Percentiles rank a stretch among this genome's conserved stretches.
These are phyloP conservation scores for Ceratitis capitata DNA, from an alignment of 1,140 invertebrate species.

Conservation along the genomic window DNA sequence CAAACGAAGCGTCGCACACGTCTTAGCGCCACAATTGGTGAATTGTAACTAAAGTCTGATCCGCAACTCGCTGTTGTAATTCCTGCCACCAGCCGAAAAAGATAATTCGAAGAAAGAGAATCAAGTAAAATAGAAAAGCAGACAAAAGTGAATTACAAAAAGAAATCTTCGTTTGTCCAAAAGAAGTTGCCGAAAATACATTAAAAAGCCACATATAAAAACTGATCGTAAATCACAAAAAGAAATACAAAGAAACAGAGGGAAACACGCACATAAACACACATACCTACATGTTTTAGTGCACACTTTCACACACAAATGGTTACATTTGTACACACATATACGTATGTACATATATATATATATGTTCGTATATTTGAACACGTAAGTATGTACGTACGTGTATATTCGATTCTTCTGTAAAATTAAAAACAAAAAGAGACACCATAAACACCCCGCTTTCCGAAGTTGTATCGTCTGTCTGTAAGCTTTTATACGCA, in stretches of 20 bases:
- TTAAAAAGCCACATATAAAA: neutral
- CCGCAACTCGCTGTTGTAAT: neutral
- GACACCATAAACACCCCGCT: neutral
- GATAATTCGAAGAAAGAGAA: neutral
- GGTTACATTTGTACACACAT: neutral
- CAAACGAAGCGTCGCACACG: neutral
- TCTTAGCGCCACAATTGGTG: slow-evolving; percentile 32
- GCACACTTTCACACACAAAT: neutral
- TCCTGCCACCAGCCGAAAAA: neutral
- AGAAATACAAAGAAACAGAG: neutral
- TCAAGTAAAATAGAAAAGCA: neutral
- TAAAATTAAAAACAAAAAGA: too few relatives aligned
- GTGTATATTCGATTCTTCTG: too few relatives aligned
- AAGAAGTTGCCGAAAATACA: slow-evolving; percentile 24
- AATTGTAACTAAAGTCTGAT: slow-evolving; percentile 38
- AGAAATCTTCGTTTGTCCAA: slow-evolving; percentile 3
- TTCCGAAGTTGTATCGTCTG: neutral
- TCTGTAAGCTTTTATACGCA: neutral
- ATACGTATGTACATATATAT: neutral
- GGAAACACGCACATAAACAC: neutral
- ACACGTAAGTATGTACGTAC: too few relatives aligned
- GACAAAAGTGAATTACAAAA: slow-evolving; percentile 17
- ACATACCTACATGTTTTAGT: neutral
- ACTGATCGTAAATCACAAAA: slow-evolving; percentile 8
- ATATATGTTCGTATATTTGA: neutral